phyloP scores from a whole-genome alignment of 1,140 invertebrate species.

The Drosophila dunni region DNA sequence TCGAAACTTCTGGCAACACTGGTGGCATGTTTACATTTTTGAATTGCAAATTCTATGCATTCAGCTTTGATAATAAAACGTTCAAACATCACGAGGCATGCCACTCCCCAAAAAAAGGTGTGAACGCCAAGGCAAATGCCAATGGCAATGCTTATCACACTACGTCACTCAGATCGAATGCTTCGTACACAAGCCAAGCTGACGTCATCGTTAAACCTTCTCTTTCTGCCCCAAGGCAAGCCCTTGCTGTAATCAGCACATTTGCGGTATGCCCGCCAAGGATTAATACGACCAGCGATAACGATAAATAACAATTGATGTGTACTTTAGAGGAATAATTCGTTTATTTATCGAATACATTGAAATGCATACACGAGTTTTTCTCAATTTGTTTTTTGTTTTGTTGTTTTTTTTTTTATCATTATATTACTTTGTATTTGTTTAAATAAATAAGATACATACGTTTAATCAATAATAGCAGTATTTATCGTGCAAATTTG shows the following conservation, averaged over 20 bases:
- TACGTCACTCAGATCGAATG: neutral
- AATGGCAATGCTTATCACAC: neutral
- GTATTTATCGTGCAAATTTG: slow-evolving; percentile 84
- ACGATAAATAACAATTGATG: slow-evolving; percentile 30
- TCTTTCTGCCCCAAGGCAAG: no score
- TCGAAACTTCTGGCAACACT: slow-evolving; percentile 20
- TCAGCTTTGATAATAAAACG: neutral
- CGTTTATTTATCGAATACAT: slow-evolving; percentile 85
- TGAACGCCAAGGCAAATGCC: slow-evolving; percentile 1
- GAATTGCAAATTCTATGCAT: slow-evolving; percentile 14
- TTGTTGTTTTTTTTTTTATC: slow-evolving; percentile 59
- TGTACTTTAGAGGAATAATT: slow-evolving; percentile 82
- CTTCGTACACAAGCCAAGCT: neutral
- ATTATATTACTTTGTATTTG: slow-evolving; percentile 83
- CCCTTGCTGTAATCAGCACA: no score
- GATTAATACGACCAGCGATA: neutral
- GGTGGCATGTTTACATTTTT: slow-evolving; percentile 20
- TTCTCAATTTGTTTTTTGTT: slow-evolving; percentile 69
- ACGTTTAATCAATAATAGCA: slow-evolving; percentile 84
- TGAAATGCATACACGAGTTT: slow-evolving; percentile 84
- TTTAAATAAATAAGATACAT: slow-evolving; percentile 85
- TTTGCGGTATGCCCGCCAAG: neutral
- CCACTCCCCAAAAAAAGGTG: neutral
- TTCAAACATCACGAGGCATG: slow-evolving; percentile 11
- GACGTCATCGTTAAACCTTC: no score